phyloP scores from a whole-genome alignment of 1,140 invertebrate genomes.

The Apocrypta bakeri region DNA sequence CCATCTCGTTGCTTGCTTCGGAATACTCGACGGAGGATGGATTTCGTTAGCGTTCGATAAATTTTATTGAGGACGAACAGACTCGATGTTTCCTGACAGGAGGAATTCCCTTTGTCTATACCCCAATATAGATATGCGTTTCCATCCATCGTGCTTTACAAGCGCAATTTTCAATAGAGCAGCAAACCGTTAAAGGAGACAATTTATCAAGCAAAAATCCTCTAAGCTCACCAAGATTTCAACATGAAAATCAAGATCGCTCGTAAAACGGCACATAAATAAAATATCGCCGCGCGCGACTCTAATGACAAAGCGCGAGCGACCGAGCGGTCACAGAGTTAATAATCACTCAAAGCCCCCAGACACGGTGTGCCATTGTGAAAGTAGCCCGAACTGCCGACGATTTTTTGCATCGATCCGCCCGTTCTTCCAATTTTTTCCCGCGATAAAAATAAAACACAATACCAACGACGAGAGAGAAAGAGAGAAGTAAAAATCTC shows the following conservation, averaged over 20 bases:
- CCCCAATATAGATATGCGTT: no score
- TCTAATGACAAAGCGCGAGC: constrained; percentile 6
- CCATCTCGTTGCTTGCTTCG: neutral
- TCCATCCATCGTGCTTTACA: neutral
- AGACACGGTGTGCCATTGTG: constrained; percentile 51
- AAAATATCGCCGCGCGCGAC: constrained; percentile 13
- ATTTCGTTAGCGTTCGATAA: neutral
- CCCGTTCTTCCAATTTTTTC: constrained; percentile 5
- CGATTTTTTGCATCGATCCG: constrained; percentile 18
- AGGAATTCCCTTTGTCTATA: neutral
- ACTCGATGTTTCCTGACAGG: neutral
- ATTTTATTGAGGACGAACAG: neutral
- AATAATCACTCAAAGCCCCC: neutral
- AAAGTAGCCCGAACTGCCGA: constrained; percentile 47
- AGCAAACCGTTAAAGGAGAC: neutral
- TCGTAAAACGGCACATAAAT: constrained; percentile 61
- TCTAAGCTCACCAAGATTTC: constrained; percentile 15
- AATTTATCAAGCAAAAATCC: neutral
- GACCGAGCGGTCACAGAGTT: neutral
- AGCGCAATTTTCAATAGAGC: neutral
- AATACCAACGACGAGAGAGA: neutral
- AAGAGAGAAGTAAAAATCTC: constrained; percentile 10
- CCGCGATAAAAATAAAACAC: constrained; percentile 31
- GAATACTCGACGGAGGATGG: no score
- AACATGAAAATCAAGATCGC: constrained; percentile 43